Percentiles rank a stretch among this genome's conserved stretches.
phyloP scores from a whole-genome alignment of 1,140 invertebrate genomes.

The Telenomus remus region DNA sequence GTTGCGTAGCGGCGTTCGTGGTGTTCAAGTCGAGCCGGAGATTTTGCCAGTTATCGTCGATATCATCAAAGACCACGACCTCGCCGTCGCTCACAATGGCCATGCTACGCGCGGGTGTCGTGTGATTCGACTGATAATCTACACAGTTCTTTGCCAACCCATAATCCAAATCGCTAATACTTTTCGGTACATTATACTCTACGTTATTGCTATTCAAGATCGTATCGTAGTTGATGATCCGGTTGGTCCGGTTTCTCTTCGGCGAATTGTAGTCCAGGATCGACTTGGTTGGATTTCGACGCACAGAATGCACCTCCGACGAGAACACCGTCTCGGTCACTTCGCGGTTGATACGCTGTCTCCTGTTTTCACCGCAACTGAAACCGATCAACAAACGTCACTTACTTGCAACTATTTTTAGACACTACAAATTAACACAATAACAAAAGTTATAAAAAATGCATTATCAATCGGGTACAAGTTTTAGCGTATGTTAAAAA shows the following conservation, averaged over 20 bases:
- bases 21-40: constrained; percentile 67
- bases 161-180: constrained; percentile 73
- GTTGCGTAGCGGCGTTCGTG: constrained; percentile 57
- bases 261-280: constrained; percentile 73
- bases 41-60: constrained; percentile 84
- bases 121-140: constrained; percentile 73
- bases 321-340: constrained; percentile 81
- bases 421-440: too few relatives aligned
- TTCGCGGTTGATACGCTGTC: constrained; percentile 75
- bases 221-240: constrained; percentile 72
- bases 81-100: constrained; percentile 81
- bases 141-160: constrained; percentile 72
- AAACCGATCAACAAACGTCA: too few relatives aligned
- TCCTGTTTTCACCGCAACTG: constrained; percentile 76
- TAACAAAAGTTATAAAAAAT: too few relatives aligned
- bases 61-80: constrained; percentile 89
- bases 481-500: too few relatives aligned
- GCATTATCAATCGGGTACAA: too few relatives aligned
- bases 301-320: constrained; percentile 79
- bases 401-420: too few relatives aligned
- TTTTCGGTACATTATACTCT: constrained; percentile 72
- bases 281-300: constrained; percentile 72
- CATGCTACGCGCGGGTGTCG: constrained; percentile 72
- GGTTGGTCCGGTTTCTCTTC: constrained; percentile 68
- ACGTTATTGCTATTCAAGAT: constrained; percentile 75